phyloP scores from a whole-genome alignment of 2,888 invertebrate species.

The Diaperis boleti region DNA sequence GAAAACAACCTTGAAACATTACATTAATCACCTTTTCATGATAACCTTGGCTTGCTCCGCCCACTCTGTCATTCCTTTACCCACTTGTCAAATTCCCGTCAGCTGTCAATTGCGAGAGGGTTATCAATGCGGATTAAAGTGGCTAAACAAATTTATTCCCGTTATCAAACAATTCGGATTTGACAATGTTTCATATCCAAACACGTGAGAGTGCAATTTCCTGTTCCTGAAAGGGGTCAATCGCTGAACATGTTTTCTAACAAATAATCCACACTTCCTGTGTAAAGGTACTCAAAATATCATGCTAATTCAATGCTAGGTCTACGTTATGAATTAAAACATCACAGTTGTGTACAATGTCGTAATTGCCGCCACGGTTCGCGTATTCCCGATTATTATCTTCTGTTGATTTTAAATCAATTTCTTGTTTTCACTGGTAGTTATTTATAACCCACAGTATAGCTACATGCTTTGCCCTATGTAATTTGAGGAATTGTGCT shows the following conservation, averaged over 20 bases:
- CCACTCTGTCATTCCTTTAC: constrained; percentile 11
- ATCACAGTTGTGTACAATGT: background rate
- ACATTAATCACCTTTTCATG: background rate
- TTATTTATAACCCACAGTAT: constrained; percentile 31
- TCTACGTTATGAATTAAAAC: background rate
- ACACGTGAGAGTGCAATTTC: constrained; percentile 29
- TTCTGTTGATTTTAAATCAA: constrained; percentile 19
- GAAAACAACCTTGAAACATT: no score
- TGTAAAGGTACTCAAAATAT: constrained; percentile 29
- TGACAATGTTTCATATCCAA: constrained; percentile 32
- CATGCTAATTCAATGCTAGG: constrained; percentile 14
- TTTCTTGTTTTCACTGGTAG: constrained; percentile 19
- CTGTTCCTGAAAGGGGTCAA: constrained; percentile 15
- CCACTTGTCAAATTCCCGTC: constrained; percentile 25
- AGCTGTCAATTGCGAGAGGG: constrained; percentile 31
- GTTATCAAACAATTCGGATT: constrained; percentile 26
- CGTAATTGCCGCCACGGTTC: constrained; percentile 25
- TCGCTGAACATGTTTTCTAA: constrained; percentile 14
- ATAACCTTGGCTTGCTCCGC: constrained; percentile 6
- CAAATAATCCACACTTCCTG: constrained; percentile 36
- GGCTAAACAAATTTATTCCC: constrained; percentile 30
- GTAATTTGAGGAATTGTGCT: constrained; percentile 19
- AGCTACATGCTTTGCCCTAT: constrained; percentile 4
- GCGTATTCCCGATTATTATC: constrained; percentile 19
- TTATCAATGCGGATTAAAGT: constrained; percentile 29